A percentile compares a stretch with the other conserved stretches of the same genome.
These are phyloP conservation scores for Cryptoblepharus egeriae DNA, from an alignment of 2,797 vertebrate genomes.

Conservation along the genomic window DNA sequence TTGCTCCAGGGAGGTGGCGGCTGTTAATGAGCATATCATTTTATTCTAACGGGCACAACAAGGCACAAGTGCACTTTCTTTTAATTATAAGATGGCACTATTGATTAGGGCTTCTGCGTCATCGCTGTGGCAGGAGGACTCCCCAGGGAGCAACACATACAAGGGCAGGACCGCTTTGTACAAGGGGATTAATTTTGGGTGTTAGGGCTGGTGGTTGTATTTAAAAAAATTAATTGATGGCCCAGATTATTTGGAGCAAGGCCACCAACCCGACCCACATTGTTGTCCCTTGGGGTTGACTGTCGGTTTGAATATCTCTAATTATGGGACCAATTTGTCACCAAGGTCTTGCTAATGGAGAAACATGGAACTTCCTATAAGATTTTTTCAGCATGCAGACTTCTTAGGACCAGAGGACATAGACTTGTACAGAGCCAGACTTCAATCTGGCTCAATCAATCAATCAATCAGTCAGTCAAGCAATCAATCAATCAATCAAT, in stretches of 20 bases:
- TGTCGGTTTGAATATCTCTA: neutral
- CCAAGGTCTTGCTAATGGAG: no score
- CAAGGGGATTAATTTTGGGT: neutral
- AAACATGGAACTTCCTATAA: no score
- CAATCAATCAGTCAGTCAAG: no score
- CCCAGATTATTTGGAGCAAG: neutral
- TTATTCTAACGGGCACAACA: slow-evolving; percentile 16
- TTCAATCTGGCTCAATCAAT: no score
- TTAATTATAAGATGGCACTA: slow-evolving; percentile 16
- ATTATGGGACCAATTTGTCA: neutral
- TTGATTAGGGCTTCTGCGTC: neutral
- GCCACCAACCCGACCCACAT: neutral
- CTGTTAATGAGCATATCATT: slow-evolving; percentile 8
- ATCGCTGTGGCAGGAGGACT: neutral
- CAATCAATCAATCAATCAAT: no score
- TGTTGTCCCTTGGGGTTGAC: neutral
- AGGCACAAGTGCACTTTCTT: slow-evolving; percentile 14
- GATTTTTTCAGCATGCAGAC: no score
- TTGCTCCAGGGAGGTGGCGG: neutral
- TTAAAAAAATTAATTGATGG: neutral
- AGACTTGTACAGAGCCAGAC: no score
- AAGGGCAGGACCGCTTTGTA: slow-evolving; percentile 8
- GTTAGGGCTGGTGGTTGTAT: neutral
- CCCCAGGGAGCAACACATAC: slow-evolving; percentile 2
- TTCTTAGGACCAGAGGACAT: no score